Evolutionary conservation across 2,888 invertebrate species (phyloP), one percentile per base, ranked within the genome.

Genomic region (Drosophila yooni): DNA sequence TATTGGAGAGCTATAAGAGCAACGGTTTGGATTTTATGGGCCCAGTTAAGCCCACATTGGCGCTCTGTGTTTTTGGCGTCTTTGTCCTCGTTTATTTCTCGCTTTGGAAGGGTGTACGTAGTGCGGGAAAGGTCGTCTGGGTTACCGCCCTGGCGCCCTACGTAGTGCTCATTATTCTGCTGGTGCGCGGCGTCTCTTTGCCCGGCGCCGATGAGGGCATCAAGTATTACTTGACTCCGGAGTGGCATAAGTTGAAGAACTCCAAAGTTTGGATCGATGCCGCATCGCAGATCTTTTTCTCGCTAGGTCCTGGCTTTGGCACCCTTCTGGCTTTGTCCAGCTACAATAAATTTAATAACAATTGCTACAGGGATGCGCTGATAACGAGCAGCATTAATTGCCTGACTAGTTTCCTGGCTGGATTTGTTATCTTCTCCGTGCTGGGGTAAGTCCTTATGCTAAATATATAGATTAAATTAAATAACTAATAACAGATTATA

Each of bases 61-160:
- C 98, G 0, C 94, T 98, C 48, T 98, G 98, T 93, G 96, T 98
- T 43, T 96, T 98, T 83, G 96, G 97, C 5, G 98, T 99, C 68
- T 99, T 98, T 93, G 94, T 98, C 40, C 95, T 98, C 79, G 99
- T 99, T 81, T 99, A 99, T 94, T 99, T 99, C 94, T 98, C 98
- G 0, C 94, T 99, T 11, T 99, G 99, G 99, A 99, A 99, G 94
- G 99, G 99, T 8, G 97, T 97, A 7, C 95, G 96, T 76, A 97
- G 97, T 92, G 96, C 98, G 53, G 99, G 99, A 82, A 99, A 99
- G 95, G 98, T 97, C 70, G 98, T 98, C 61, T 99, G 98, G 98
- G 96, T 99, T 70, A 99, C 99, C 29, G 99, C 99, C 3, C 94
- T 98, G 70, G 97, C 98, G 43, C 99, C 99, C 0, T 99, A 99